Percentiles rank a stretch among this genome's conserved stretches.
phyloP scores from a whole-genome alignment of 2,888 invertebrate genomes.

The Kryphioiulus occultus region DNA sequence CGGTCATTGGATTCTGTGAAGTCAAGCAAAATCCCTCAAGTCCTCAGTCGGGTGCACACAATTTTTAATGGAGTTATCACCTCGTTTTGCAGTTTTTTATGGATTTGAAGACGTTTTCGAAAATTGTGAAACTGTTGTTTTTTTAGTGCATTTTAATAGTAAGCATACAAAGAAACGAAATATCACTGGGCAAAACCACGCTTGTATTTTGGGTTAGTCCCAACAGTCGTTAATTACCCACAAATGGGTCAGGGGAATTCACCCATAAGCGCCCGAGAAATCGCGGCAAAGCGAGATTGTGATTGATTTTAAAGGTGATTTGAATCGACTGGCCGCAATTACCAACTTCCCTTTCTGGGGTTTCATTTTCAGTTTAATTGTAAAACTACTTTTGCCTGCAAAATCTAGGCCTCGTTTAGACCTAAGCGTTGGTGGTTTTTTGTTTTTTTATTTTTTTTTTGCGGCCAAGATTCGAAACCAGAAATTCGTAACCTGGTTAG shows the following conservation, averaged over 20 bases:
- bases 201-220: not conserved
- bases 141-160: too few relatives aligned
- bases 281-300: not conserved
- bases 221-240: not conserved
- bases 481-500: slow-evolving; percentile 6
- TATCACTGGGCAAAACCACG: too few relatives aligned
- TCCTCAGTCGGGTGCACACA: too few relatives aligned
- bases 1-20: too few relatives aligned
- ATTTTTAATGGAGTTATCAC: too few relatives aligned
- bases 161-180: too few relatives aligned
- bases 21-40: too few relatives aligned
- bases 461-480: slow-evolving; percentile 7
- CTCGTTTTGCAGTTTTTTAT: too few relatives aligned
- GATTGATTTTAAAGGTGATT: slow-evolving; percentile 14
- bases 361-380: not conserved
- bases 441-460: not conserved
- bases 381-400: not conserved
- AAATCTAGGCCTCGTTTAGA: not conserved
- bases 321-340: slow-evolving; percentile 21
- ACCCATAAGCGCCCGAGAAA: not conserved
- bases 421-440: slow-evolving; percentile 14
- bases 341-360: not conserved
- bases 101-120: too few relatives aligned
- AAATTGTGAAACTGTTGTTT: too few relatives aligned
- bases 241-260: slow-evolving; percentile 26